Conservation (phyloP, 1,140 invertebrate species). For the Potamilus streckersoni region DNA sequence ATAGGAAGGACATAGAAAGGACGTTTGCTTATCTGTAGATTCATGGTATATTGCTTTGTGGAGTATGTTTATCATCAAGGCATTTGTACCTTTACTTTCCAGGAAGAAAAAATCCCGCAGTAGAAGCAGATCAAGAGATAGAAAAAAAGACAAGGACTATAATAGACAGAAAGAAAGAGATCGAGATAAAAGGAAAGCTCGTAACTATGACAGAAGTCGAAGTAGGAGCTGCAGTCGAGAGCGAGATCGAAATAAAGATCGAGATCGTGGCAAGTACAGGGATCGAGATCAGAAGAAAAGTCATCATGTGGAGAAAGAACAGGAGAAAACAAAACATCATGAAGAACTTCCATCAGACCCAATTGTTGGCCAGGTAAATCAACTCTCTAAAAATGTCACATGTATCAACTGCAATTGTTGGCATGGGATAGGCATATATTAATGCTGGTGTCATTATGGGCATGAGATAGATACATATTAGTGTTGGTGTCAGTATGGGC, state of each 20-base stretch:
- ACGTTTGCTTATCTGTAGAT: too few species aligned
- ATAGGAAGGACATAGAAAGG: too few species aligned
- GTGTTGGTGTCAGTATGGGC: too few species aligned
- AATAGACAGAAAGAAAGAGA: constrained; percentile 47
- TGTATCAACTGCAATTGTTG: too few species aligned
- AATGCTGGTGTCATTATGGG: too few species aligned
- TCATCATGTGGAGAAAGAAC: constrained; percentile 19
- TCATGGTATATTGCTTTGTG: too few species aligned
- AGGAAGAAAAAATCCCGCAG: constrained; percentile 9
- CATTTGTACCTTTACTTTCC: too few species aligned
- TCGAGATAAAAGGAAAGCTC: constrained; percentile 45
- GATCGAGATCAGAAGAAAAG: constrained; percentile 9
- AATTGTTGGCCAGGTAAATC: constrained; percentile 69
- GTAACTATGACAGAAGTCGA: constrained; percentile 40
- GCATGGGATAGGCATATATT: too few species aligned
- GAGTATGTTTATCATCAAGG: too few species aligned
- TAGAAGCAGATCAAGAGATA: constrained; percentile 51
- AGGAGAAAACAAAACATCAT: constrained; percentile 32
- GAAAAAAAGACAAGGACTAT: constrained; percentile 37
- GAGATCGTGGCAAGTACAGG: constrained; percentile 34
- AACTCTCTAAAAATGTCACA: too few species aligned
- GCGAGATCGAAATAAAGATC: constrained; percentile 44
- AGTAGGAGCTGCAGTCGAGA: too few species aligned
- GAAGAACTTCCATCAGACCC: constrained; percentile 72
- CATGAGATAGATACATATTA: too few species aligned